Evolutionary conservation across 2,888 invertebrate genomes (phyloP), one percentile per base, ranked within the genome.

Genomic region (Hirtodrosophila histrioides): DNA sequence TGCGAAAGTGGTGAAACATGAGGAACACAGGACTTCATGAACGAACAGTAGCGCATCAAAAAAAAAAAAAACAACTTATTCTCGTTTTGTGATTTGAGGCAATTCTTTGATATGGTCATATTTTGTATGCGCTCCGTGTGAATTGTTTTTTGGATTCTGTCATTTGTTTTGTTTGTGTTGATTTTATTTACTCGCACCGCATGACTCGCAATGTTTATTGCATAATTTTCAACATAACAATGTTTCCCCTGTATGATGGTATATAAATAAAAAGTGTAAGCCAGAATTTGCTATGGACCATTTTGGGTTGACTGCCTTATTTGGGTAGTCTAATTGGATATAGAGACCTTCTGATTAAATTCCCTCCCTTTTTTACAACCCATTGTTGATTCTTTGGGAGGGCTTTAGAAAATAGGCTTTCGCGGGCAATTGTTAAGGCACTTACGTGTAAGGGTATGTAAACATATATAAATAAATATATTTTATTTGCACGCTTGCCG

Each of bases 171-270:
- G 4, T 3, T 29, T 40, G 36, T 51, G 40, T 58, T 62, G 54
- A 36, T 61, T 69, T 69, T 64, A 65, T 68, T 61, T 63, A 57
- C 65, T 44, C 56, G 35, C 75, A 37, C 29, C 45, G 41, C 57
- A 58, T 64, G 56, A 62, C 60, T 56, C 50, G 17, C 61, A 67
- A 72, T 67, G 75, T 81, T 81, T 84, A 84, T 75, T 64, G 56
- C 75, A 81, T 58, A 50, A 69, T 60, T 72, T 78, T 53, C 53
- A 51, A 33, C 65, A 57, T 36, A 61, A 23, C 37, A 44, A 36
- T 40, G 33, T 48, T 57, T 35, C 23, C 35, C 43, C 24, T 12
- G 12, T 9, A 45, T 1, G 11, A 17, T 40, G 8, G 11, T 10
- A 8, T 40, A 7, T 39, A 29, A 3, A n/a, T 58, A 11, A 3